Evolutionary conservation across 2,113 vertebrate species (phyloP).

Genomic region (Hyperoodon ampullatus): DNA sequence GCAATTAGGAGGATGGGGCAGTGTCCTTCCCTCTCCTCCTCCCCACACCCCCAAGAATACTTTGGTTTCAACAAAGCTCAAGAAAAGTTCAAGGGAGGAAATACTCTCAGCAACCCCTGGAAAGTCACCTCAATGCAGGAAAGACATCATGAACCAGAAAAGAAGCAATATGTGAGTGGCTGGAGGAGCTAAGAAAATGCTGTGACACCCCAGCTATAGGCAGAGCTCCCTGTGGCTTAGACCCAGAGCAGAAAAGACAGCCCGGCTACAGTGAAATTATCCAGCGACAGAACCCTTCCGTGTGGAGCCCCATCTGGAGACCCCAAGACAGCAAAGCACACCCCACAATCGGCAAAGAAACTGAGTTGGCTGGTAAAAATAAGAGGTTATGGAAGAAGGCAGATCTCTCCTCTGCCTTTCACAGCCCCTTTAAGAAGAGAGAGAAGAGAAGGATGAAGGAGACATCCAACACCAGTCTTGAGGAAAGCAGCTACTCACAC

Average conservation of each 20-base stretch:
- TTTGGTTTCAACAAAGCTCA: background rate
- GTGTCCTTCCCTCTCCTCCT: background rate
- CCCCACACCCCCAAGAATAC: background rate
- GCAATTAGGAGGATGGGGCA: background rate
- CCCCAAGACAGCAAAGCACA: background rate
- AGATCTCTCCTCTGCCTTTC: background rate
- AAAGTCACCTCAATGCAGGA: background rate
- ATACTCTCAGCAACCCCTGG: background rate
- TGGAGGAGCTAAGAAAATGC: background rate
- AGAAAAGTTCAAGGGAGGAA: background rate
- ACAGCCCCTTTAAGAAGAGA: background rate
- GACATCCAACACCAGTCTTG: accelerated
- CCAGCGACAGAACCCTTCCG: background rate
- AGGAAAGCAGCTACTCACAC: too few relatives aligned
- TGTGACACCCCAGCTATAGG: background rate
- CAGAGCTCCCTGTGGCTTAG: background rate
- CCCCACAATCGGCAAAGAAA: background rate
- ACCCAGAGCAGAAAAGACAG: background rate
- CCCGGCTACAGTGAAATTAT: background rate
- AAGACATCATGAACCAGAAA: background rate
- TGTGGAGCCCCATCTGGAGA: background rate
- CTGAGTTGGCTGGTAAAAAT: too few relatives aligned
- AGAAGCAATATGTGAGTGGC: background rate
- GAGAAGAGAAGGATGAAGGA: background rate
- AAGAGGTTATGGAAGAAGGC: background rate